Percentiles rank a stretch among this genome's conserved stretches.
phyloP scores from a whole-genome alignment of 2,113 vertebrate genomes.

The Corydoras maculifer region DNA sequence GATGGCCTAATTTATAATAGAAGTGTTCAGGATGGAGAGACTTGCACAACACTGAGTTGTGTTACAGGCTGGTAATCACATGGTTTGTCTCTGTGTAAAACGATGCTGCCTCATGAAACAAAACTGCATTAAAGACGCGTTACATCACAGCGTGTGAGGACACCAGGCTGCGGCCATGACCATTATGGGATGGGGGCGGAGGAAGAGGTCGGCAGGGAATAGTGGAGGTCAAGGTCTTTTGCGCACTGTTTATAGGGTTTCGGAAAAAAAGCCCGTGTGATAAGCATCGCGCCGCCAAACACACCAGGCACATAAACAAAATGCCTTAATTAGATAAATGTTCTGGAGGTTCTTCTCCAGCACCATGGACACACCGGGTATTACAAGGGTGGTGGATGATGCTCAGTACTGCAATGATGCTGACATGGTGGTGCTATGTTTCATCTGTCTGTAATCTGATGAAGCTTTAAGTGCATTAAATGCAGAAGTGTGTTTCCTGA shows the following conservation, averaged over 20 bases:
- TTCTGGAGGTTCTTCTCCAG: background rate
- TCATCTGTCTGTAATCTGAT: too few relatives aligned
- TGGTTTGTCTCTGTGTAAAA: constrained; percentile 1
- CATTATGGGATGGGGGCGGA: background rate
- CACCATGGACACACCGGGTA: too few relatives aligned
- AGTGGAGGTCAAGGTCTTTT: constrained; percentile 10
- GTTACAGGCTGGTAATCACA: constrained; percentile 5
- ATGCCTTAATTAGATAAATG: background rate
- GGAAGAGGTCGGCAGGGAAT: constrained; percentile 11
- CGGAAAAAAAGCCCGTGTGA: background rate
- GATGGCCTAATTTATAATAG: constrained; percentile 16
- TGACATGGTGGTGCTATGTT: too few relatives aligned
- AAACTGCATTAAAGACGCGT: background rate
- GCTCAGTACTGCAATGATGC: too few relatives aligned
- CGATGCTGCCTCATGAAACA: background rate
- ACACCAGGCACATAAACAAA: background rate
- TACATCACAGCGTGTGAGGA: background rate
- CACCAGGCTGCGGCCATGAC: background rate
- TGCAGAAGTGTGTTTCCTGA: too few relatives aligned
- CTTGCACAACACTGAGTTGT: constrained; percentile 10
- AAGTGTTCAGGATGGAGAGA: constrained; percentile 4
- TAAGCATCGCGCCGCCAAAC: background rate
- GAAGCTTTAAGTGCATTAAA: too few relatives aligned
- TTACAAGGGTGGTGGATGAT: too few relatives aligned
- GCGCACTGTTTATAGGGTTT: constrained; percentile 2